These are phyloP conservation scores for Drosophila watanabei DNA, from an alignment of 1,140 invertebrate species.

Conservation along the genomic window DNA sequence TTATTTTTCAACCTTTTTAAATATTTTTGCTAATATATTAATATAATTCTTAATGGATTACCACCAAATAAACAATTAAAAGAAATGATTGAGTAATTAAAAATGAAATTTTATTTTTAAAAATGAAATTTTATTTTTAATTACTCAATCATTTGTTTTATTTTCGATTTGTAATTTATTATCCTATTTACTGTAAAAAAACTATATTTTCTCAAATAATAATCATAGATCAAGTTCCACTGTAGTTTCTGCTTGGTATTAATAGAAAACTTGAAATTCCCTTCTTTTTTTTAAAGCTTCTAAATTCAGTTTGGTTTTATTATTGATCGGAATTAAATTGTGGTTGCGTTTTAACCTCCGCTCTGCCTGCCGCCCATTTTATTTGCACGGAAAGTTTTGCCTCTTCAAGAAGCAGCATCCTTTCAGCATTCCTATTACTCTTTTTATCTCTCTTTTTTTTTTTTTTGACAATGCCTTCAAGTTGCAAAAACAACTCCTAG, in stretches of 20 bases:
- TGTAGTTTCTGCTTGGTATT: constrained; percentile 2
- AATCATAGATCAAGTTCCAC: not conserved
- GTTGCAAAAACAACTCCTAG: constrained; percentile 48
- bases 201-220: not conserved
- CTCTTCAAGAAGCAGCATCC: constrained; percentile 51
- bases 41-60: too few relatives aligned
- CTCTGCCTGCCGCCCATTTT: constrained; percentile 40
- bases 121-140: too few relatives aligned
- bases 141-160: too few relatives aligned
- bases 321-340: constrained; percentile 21
- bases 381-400: constrained; percentile 43
- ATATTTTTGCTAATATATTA: not conserved
- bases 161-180: too few relatives aligned
- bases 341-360: constrained; percentile 19
- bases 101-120: too few relatives aligned
- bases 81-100: too few relatives aligned
- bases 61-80: too few relatives aligned
- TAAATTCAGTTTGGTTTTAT: not conserved
- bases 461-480: constrained; percentile 62
- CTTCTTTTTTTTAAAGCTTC: not conserved
- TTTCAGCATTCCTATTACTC: constrained; percentile 70
- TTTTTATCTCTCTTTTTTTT: constrained; percentile 28
- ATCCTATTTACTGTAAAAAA: not conserved
- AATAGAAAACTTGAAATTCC: not conserved
- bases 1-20: too few relatives aligned